These are phyloP conservation scores for Holothuria leucospilota DNA, from an alignment of 53 echinoderm and acorn worm genomes.

Conservation along the genomic window DNA sequence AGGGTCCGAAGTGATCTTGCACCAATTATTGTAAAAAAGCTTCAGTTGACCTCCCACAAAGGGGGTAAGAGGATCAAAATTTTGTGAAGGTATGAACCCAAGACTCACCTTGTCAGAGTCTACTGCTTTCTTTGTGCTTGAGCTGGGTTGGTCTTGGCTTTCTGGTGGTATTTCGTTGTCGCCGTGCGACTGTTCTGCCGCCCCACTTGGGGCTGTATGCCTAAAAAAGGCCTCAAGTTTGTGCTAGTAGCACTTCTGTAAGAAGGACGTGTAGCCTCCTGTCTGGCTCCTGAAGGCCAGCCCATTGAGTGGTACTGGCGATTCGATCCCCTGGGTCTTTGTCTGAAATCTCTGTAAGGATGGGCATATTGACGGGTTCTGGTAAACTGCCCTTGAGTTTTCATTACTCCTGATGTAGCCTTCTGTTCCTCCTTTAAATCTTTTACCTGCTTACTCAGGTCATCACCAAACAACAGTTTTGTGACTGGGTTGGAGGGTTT, in stretches of 20 bases:
- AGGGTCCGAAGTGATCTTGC: no score
- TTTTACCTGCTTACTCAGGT: slow-evolving; percentile 41
- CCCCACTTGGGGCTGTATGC: neutral
- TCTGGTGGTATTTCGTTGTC: neutral
- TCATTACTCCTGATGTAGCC: neutral
- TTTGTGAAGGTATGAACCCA: no score
- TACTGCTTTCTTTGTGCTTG: no score
- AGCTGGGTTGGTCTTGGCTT: neutral
- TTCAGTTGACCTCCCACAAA: no score
- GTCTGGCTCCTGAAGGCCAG: neutral
- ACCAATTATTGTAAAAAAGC: no score
- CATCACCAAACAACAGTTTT: slow-evolving; percentile 56
- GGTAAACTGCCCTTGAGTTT: no score
- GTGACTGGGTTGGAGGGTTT: slow-evolving; percentile 23
- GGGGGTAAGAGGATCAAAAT: no score
- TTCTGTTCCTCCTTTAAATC: slow-evolving; percentile 53
- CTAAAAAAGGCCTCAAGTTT: neutral
- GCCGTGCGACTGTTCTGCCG: neutral
- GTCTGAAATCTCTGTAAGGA: slow-evolving; percentile 16
- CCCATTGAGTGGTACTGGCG: no score
- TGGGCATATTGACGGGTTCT: neutral
- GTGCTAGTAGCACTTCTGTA: slow-evolving; percentile 21
- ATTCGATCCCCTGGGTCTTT: neutral
- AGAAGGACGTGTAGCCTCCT: slow-evolving; percentile 4
- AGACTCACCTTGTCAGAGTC: no score